Conservation (phyloP, 2,888 invertebrate species). For the Eristalis arbustorum region DNA sequence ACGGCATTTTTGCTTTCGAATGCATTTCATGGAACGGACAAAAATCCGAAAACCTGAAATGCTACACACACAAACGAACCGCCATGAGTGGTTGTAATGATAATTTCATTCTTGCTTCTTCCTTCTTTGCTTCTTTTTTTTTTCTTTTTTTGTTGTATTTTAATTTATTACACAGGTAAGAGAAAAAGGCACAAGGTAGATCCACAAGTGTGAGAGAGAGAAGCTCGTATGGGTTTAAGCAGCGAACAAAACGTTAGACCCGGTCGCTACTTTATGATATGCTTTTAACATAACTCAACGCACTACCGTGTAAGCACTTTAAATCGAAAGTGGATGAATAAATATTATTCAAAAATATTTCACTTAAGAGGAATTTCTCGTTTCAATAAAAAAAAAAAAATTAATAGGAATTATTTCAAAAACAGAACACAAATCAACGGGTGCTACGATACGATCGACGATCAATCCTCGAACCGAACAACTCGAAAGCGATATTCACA, state of each 20-base stretch:
- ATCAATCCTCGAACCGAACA: constrained; percentile 37
- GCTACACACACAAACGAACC: constrained; percentile 62
- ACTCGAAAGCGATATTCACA: constrained; percentile 52
- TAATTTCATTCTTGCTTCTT: constrained; percentile 57
- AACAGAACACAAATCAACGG: constrained; percentile 7
- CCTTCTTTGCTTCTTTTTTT: constrained; percentile 25
- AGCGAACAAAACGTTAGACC: constrained; percentile 22
- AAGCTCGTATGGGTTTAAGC: constrained; percentile 23
- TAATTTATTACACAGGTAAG: constrained; percentile 65
- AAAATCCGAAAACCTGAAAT: constrained; percentile 65
- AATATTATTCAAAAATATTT: neutral
- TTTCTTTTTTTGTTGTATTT: constrained; percentile 8
- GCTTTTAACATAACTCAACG: neutral
- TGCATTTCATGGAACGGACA: constrained; percentile 65
- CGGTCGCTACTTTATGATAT: constrained; percentile 22
- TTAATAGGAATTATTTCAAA: neutral
- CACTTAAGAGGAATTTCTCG: neutral
- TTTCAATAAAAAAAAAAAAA: constrained; percentile 6
- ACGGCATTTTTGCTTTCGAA: constrained; percentile 69
- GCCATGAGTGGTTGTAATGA: constrained; percentile 44
- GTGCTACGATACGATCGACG: constrained; percentile 30
- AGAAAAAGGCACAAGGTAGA: constrained; percentile 44
- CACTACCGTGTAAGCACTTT: neutral
- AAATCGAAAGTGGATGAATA: neutral
- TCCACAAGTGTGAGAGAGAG: constrained; percentile 42